Percentiles rank a stretch among this genome's conserved stretches.
Conservation (phyloP, 2,888 invertebrate species). For the Isoperla grammatica region DNA sequence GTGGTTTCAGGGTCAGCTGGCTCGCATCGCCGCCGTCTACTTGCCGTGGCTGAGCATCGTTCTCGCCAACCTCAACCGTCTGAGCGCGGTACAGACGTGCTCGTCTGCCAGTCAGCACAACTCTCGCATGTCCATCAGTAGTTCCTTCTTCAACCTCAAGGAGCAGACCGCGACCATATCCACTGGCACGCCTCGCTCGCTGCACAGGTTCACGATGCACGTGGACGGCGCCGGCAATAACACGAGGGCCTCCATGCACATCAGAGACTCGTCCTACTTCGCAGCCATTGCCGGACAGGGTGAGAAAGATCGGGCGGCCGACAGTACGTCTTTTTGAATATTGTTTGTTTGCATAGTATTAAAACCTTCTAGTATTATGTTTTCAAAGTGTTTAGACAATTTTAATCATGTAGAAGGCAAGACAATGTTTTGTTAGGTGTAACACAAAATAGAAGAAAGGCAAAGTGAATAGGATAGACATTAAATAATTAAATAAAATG, state of each 20-base stretch:
- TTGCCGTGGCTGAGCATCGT: slow-evolving; percentile 87
- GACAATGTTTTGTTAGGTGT: too few relatives aligned
- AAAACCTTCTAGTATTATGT: slow-evolving; percentile 10
- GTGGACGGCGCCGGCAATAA: slow-evolving; percentile 71
- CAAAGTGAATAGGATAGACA: too few relatives aligned
- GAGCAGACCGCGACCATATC: slow-evolving; percentile 44
- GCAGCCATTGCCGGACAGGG: slow-evolving; percentile 66
- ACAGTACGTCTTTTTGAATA: slow-evolving; percentile 17
- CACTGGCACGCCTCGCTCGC: slow-evolving; percentile 49
- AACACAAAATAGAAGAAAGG: too few relatives aligned
- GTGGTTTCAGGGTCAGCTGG: slow-evolving; percentile 59
- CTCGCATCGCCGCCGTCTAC: slow-evolving; percentile 83
- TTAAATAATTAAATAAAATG: too few relatives aligned
- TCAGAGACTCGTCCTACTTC: slow-evolving; percentile 68
- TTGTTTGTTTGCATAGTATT: background rate
- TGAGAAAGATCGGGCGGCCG: slow-evolving; percentile 34
- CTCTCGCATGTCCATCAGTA: slow-evolving; percentile 53
- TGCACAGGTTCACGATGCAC: slow-evolving; percentile 59
- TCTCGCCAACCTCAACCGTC: slow-evolving; percentile 77
- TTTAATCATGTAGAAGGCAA: too few relatives aligned
- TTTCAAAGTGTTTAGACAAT: too few relatives aligned
- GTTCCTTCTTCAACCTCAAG: slow-evolving; percentile 52
- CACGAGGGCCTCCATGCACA: slow-evolving; percentile 62
- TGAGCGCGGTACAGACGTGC: slow-evolving; percentile 48
- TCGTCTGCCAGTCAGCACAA: slow-evolving; percentile 30